Conservation (phyloP, 1,140 invertebrate species). For the Sitodiplosis mosellana region DNA sequence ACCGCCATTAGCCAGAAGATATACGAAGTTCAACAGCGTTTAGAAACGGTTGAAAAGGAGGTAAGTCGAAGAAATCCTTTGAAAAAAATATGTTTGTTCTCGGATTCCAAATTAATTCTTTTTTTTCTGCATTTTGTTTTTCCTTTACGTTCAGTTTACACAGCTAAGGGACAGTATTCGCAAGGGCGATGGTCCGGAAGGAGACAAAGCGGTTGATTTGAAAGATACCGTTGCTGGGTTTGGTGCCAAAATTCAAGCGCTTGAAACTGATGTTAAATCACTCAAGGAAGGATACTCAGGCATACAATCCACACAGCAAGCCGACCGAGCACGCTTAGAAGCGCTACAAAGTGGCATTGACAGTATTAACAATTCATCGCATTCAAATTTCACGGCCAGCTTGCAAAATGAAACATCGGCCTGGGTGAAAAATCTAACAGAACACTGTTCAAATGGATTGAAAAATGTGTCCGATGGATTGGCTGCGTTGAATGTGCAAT, state of each 20-base stretch:
- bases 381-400: neutral
- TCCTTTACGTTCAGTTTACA: neutral
- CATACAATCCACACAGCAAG: slow-evolving; percentile 1
- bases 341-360: neutral
- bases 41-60: slow-evolving; percentile 8
- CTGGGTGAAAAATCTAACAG: neutral
- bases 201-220: neutral
- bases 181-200: neutral
- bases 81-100: neutral
- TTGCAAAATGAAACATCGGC: neutral
- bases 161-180: neutral
- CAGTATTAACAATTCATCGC: neutral
- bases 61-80: neutral
- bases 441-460: neutral
- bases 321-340: neutral
- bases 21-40: slow-evolving; percentile 11
- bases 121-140: neutral
- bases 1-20: slow-evolving; percentile 18
- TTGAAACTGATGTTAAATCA: slow-evolving; percentile 16
- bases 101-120: neutral
- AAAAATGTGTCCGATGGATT: slow-evolving; percentile 8
- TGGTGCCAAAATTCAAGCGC: slow-evolving; percentile 20
- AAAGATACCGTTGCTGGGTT: slow-evolving; percentile 21
- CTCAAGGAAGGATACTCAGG: slow-evolving; percentile 19
- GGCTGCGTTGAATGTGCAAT: slow-evolving; percentile 14